A percentile compares a stretch with the other conserved stretches of the same genome.
Conservation (phyloP, 2,888 invertebrate genomes). For the Eupithecia centaureata region DNA sequence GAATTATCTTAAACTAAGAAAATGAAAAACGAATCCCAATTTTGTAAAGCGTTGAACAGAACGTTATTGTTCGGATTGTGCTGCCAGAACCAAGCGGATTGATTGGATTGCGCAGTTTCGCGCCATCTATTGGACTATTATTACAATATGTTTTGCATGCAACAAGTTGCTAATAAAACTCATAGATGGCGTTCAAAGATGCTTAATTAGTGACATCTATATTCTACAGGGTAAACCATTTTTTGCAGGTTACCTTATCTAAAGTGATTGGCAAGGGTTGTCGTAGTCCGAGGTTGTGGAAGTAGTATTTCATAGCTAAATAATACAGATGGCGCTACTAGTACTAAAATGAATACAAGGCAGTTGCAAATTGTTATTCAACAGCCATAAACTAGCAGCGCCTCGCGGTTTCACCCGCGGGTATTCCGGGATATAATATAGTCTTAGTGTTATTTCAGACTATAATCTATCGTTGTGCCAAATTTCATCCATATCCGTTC, state of each 20-base stretch:
- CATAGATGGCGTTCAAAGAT: not conserved
- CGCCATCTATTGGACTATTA: not conserved
- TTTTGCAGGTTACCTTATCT: not conserved
- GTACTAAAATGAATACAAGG: not conserved
- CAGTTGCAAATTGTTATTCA: too few relatives aligned
- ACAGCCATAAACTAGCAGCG: too few relatives aligned
- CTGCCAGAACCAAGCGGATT: not conserved
- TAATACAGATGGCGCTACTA: constrained; percentile 2
- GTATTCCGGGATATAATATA: too few relatives aligned
- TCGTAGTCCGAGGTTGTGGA: not conserved
- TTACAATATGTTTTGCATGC: not conserved
- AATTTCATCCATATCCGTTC: too few relatives aligned
- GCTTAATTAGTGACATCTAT: not conserved
- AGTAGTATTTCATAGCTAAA: not conserved
- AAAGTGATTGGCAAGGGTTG: too few relatives aligned
- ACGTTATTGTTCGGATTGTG: not conserved
- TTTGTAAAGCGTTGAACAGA: not conserved
- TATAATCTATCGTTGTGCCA: too few relatives aligned
- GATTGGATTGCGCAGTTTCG: not conserved
- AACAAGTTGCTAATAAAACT: not conserved
- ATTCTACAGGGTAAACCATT: not conserved
- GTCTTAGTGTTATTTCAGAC: too few relatives aligned
- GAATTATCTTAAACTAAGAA: too few relatives aligned
- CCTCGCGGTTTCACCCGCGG: too few relatives aligned
- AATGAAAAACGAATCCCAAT: too few relatives aligned